Evolutionary conservation across 2,113 vertebrate genomes (phyloP).

Genomic region (Xenotilapia flavipinnis): DNA sequence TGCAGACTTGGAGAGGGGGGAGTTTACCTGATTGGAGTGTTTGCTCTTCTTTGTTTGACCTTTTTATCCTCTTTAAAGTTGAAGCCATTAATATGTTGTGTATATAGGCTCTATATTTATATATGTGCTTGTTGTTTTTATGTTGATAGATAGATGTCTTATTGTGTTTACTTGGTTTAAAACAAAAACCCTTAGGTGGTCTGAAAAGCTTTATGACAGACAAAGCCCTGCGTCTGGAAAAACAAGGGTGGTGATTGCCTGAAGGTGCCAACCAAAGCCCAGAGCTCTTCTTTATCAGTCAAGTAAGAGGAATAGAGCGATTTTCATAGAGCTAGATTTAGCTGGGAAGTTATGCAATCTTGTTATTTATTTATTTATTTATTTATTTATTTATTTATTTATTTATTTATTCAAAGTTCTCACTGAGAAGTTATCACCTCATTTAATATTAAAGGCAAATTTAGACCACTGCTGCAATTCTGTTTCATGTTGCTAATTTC

Average conservation of each 20-base stretch:
- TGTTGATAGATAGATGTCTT: background rate
- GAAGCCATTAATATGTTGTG: background rate
- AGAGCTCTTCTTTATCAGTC: background rate
- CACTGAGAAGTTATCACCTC: constrained; percentile 6
- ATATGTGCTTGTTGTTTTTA: background rate
- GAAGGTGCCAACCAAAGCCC: background rate
- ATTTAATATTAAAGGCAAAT: background rate
- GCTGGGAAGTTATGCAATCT: background rate
- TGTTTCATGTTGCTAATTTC: background rate
- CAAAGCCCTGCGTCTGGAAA: background rate
- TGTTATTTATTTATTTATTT: background rate
- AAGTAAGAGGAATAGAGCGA: background rate
- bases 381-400: background rate
- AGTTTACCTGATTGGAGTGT: background rate
- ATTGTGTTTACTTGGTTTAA: background rate
- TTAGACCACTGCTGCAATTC: background rate
- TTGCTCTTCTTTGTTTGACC: background rate
- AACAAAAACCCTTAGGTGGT: background rate
- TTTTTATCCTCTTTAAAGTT: background rate
- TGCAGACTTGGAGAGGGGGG: background rate
- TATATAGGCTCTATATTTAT: background rate
- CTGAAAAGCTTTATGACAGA: background rate
- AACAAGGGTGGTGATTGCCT: background rate
- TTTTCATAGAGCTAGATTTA: background rate
- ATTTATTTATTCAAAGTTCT: background rate